phyloP scores from a whole-genome alignment of 2,113 vertebrate genomes.

The Lota lota region DNA sequence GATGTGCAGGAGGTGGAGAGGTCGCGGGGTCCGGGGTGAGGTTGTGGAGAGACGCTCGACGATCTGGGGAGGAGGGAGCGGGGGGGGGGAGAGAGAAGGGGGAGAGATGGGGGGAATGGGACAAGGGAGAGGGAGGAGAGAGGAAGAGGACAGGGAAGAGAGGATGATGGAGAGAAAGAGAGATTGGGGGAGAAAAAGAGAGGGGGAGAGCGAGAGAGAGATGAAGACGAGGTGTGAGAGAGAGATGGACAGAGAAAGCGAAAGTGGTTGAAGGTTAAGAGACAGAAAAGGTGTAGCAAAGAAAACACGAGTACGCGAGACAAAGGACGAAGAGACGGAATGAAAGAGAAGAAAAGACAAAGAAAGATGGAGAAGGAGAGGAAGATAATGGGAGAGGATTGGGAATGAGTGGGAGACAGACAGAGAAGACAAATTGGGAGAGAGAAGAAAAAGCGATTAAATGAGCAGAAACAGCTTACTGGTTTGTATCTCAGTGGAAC shows the following conservation, averaged over 20 bases:
- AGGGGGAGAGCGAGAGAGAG: neutral
- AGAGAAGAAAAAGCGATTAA: no score
- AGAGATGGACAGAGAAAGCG: constrained; percentile 6
- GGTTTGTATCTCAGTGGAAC: no score
- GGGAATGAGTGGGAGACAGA: no score
- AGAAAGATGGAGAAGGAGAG: no score
- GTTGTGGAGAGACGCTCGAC: constrained; percentile 41
- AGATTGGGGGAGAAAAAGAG: constrained; percentile 5
- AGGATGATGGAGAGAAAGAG: constrained; percentile 21
- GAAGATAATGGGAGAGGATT: no score
- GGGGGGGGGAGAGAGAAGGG: constrained; percentile 15
- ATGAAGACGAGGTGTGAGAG: neutral
- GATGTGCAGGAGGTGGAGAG: neutral
- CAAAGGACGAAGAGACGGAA: no score
- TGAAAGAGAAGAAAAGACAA: no score
- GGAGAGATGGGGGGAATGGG: constrained; percentile 18
- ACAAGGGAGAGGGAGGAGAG: neutral
- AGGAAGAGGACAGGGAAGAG: neutral
- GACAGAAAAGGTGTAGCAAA: no score
- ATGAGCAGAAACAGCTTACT: no score
- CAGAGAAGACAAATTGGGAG: no score
- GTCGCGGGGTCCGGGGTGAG: neutral
- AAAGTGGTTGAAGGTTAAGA: neutral
- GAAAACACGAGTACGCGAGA: no score
- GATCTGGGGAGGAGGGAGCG: constrained; percentile 49